Base-by-base conservation (phyloP, 2,888 invertebrate species). In the Saturnia pavonia region DNA sequence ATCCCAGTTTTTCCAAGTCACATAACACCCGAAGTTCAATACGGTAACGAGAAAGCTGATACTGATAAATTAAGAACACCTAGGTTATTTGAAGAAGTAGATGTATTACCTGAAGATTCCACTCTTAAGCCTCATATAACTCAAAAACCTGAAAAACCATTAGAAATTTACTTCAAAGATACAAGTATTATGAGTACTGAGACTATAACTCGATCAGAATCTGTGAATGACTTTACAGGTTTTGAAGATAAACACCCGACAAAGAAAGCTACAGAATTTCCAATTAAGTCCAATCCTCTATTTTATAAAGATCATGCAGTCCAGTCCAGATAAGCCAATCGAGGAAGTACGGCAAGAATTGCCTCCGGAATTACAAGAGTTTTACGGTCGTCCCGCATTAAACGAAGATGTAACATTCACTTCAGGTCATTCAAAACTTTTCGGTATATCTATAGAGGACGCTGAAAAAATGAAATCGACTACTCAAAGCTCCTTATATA, bases 361-460 rank as follows among this genome's bases (percentile, higher is more conserved):
- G 25, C 82, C 85, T 2, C 75, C 80, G 69, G 87, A 88, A 73
- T 74, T 82, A 14, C 82, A 84, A 77, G 87, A 88, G 71, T 84
- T 77, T 76, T 86, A 86, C 69, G 77, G 72, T 14, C 83, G 75
- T 6, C 83, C 77, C 9, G 78, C 82, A 8, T 70, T 73, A 40
- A 82, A 79, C 43, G 73, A 77, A 11, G 82, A 87, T 54, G 77
- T 86, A 40, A 89, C 87, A 74, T 95, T 95, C 77, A 95, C 95
- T 8, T 95, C 95, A 63, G 95, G 95, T 60, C 95, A 95, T 85
- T 95, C 95, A 72, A 95, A 95, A 74, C 90, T 95, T 73, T 95
- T 95, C 76, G 95, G 95, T 71, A 91, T 95, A 73, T 95, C 95
- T 70, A 94, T 95, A 67, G 95, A 95, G 80, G 95, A 95, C 73